These are phyloP conservation scores for Himalopsyche japonica DNA, from an alignment of 2,888 invertebrate genomes.

Conservation along the genomic window DNA sequence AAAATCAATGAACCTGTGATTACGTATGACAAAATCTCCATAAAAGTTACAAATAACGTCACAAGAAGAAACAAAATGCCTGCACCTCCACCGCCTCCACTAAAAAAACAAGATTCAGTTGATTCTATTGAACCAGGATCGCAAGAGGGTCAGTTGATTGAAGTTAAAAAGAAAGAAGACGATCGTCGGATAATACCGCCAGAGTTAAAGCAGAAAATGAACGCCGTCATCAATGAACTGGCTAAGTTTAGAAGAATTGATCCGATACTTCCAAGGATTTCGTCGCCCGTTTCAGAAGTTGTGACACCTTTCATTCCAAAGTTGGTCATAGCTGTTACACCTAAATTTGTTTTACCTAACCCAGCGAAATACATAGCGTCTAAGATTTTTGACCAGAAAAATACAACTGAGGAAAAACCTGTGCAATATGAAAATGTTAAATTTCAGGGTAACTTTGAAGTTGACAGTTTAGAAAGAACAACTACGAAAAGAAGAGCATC, in stretches of 20 bases:
- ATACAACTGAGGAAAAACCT: background rate
- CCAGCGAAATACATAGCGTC: background rate
- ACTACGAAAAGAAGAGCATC: constrained; percentile 48
- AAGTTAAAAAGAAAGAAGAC: constrained; percentile 44
- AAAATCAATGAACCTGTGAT: constrained; percentile 28
- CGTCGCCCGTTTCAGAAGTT: constrained; percentile 49
- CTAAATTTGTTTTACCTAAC: constrained; percentile 30
- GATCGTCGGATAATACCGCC: constrained; percentile 53
- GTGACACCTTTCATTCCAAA: constrained; percentile 50
- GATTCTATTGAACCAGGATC: background rate
- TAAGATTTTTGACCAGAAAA: background rate
- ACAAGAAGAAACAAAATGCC: constrained; percentile 52
- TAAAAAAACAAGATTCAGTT: constrained; percentile 8
- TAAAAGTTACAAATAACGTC: constrained; percentile 38
- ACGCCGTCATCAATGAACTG: constrained; percentile 64
- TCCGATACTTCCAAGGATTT: constrained; percentile 45
- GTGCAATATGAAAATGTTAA: background rate
- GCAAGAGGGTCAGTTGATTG: background rate
- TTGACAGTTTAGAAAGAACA: constrained; percentile 63
- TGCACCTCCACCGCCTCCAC: constrained; percentile 52
- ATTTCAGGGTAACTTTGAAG: constrained; percentile 46
- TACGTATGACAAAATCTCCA: constrained; percentile 23
- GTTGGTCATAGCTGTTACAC: constrained; percentile 53
- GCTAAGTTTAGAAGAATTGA: constrained; percentile 53
- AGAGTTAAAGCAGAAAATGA: constrained; percentile 64